Evolutionary conservation across 2,113 vertebrate species (phyloP).

Genomic region (Phycodurus eques): DNA sequence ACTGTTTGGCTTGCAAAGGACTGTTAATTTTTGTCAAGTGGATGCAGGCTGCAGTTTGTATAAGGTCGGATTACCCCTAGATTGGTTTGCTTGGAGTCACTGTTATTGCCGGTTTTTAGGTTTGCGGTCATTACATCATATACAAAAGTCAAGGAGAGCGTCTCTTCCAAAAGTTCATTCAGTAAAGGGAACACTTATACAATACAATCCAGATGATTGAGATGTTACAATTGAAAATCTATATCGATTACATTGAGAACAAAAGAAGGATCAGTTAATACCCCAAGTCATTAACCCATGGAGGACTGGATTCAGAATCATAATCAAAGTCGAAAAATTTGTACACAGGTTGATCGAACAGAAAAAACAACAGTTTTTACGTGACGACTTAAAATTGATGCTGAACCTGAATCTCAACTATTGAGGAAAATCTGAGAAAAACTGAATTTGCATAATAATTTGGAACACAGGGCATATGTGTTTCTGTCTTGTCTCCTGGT

Average conservation of each 20-base stretch:
- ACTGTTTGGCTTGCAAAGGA: not conserved
- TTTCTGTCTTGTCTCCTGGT: not conserved
- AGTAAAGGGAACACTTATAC: not conserved
- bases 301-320: not conserved
- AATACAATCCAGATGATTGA: not conserved
- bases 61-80: constrained; percentile 20
- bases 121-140: constrained; percentile 12
- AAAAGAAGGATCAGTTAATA: not conserved
- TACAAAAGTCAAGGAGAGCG: constrained; percentile 9
- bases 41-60: constrained; percentile 14
- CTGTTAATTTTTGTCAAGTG: constrained; percentile 28
- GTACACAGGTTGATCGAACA: not conserved
- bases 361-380: too few relatives aligned
- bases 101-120: constrained; percentile 8
- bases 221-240: not conserved
- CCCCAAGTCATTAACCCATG: not conserved
- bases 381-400: too few relatives aligned
- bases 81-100: constrained; percentile 21
- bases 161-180: constrained; percentile 1
- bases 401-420: too few relatives aligned
- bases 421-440: too few relatives aligned
- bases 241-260: not conserved
- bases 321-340: not conserved
- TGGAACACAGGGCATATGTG: not conserved
- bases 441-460: too few relatives aligned